Conservation (phyloP, 2,797 vertebrate genomes). For the Neopelma chrysocephalum region DNA sequence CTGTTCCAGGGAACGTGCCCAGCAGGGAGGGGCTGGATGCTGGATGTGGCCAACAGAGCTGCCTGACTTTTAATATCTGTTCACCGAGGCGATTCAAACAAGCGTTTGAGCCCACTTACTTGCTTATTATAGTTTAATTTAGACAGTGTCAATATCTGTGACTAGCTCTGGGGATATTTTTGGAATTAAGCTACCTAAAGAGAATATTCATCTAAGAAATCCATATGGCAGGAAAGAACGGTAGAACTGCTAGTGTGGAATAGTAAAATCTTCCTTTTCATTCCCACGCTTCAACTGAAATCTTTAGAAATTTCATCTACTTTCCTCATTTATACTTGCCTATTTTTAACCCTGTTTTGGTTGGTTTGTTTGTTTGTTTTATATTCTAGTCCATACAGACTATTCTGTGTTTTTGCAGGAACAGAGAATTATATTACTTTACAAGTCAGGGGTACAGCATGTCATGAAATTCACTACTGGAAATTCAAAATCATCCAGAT, state of each 20-base stretch:
- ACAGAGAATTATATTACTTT: neutral
- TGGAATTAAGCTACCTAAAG: slow-evolving; percentile 39
- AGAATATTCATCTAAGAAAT: slow-evolving; percentile 45
- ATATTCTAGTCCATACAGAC: neutral
- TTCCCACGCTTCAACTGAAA: neutral
- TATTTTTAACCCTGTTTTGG: neutral
- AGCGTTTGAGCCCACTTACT: slow-evolving; percentile 16
- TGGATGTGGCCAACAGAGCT: neutral
- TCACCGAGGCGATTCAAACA: neutral
- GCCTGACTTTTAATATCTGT: neutral
- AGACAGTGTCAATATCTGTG: slow-evolving; percentile 47
- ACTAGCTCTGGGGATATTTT: slow-evolving; percentile 42
- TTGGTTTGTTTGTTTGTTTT: neutral
- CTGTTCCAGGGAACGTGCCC: accelerated
- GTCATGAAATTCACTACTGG: slow-evolving; percentile 3
- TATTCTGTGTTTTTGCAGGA: neutral
- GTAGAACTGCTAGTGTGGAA: neutral
- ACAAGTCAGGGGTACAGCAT: neutral
- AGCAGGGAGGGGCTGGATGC: neutral
- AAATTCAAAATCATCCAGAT: slow-evolving; percentile 50
- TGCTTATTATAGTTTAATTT: slow-evolving; percentile 43
- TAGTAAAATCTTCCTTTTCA: neutral
- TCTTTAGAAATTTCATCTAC: neutral
- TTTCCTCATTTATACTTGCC: neutral
- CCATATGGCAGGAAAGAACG: neutral